Percentiles rank a stretch among this genome's conserved stretches.
Conservation (phyloP, 2,888 invertebrate genomes). For the Standfussiana lucernea region DNA sequence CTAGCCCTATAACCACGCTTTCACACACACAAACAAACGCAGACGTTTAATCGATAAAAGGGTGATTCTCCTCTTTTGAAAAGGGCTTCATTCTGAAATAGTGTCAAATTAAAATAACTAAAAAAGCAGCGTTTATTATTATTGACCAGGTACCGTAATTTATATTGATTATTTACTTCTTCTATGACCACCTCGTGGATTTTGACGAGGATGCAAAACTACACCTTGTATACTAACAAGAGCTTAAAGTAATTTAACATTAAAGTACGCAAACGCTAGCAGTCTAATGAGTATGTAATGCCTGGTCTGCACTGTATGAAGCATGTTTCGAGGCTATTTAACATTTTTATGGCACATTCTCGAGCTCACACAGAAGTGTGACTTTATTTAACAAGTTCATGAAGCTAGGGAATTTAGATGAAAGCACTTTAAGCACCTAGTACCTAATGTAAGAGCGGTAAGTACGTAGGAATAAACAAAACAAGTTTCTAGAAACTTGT, state of each 20-base stretch:
- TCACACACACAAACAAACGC: too few species aligned
- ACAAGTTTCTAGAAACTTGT: not conserved
- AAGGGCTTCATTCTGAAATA: too few species aligned
- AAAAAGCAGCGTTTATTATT: too few species aligned
- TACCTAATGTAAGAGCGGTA: not conserved
- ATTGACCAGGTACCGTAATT: too few species aligned
- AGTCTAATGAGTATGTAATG: conserved; percentile 28
- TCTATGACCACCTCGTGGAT: too few species aligned
- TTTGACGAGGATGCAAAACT: too few species aligned
- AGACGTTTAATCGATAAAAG: too few species aligned
- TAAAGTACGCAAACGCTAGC: not conserved
- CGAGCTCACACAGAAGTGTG: conserved; percentile 35
- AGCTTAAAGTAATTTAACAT: conserved; percentile 6
- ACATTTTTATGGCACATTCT: conserved; percentile 40
- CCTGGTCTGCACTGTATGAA: conserved; percentile 19
- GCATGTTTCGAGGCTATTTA: conserved; percentile 44
- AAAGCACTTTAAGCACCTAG: not conserved
- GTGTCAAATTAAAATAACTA: too few species aligned
- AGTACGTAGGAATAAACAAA: not conserved
- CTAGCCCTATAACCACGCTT: too few species aligned
- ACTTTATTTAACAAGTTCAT: conserved; percentile 46
- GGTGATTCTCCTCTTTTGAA: too few species aligned
- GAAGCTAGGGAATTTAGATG: conserved; percentile 5
- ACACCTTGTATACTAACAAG: conserved; percentile 17
- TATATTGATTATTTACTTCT: too few species aligned